phyloP scores from a whole-genome alignment of 2,113 vertebrate species.

The Zosterops hypoxanthus region DNA sequence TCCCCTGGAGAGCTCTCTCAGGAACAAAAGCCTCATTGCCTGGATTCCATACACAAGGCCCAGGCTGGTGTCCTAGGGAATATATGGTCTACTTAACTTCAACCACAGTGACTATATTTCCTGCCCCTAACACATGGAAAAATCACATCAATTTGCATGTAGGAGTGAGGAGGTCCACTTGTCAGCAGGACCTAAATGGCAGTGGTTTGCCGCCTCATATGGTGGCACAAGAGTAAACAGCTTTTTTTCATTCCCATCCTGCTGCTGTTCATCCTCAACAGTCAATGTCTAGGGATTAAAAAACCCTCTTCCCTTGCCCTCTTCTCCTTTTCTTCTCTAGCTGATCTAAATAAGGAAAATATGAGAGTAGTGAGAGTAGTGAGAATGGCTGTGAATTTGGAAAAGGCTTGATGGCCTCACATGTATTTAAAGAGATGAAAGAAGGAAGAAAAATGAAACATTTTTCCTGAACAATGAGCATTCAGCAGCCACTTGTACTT shows the following conservation, averaged over 20 bases:
- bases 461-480: neutral
- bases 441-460: neutral
- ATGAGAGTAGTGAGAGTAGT: neutral
- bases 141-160: neutral
- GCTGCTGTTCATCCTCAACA: neutral
- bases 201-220: neutral
- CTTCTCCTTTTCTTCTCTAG: neutral
- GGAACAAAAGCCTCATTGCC: neutral
- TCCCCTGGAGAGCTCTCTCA: neutral
- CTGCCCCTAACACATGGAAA: neutral
- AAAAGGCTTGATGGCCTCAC: neutral
- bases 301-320: neutral
- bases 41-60: neutral
- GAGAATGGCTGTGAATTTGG: neutral
- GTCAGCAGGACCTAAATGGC: neutral
- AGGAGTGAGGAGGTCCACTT: neutral
- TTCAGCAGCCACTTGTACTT: neutral
- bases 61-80: neutral
- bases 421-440: neutral
- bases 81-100: neutral
- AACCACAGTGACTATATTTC: neutral
- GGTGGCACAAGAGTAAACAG: neutral
- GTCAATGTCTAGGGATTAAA: neutral
- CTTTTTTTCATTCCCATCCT: neutral
- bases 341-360: neutral